Evolutionary conservation across 2,113 vertebrate genomes (phyloP).

Genomic region (Ptilonorhynchus violaceus): DNA sequence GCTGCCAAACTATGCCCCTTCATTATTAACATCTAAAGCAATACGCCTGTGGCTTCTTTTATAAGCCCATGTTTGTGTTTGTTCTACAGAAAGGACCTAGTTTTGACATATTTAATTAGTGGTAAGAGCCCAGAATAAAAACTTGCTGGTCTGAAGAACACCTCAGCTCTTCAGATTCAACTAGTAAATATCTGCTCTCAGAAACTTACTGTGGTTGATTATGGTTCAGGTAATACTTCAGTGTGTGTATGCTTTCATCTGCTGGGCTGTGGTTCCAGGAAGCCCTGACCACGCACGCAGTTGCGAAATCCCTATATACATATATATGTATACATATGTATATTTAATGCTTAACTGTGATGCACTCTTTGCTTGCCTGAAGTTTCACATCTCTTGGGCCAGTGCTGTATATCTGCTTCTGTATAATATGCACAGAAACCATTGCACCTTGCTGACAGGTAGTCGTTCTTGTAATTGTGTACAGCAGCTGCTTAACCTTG

Average conservation of each 20-base stretch:
- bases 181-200: neutral
- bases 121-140: neutral
- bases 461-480: neutral
- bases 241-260: neutral
- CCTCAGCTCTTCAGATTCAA: neutral
- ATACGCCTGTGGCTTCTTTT: neutral
- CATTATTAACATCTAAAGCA: neutral
- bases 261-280: neutral
- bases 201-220: neutral
- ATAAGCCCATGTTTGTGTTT: neutral
- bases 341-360: neutral
- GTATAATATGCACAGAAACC: neutral
- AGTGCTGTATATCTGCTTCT: neutral
- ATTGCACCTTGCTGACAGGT: neutral
- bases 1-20: neutral
- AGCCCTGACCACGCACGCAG: neutral
- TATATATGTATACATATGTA: neutral
- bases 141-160: neutral
- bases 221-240: neutral
- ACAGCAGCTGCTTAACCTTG: neutral
- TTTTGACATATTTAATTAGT: conserved; percentile 2
- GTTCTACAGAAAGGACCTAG: neutral
- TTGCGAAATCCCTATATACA: neutral
- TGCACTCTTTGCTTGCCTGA: neutral
- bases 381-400: neutral